Conservation (phyloP, 2,888 invertebrate species). For the Stenodera caucasica region DNA sequence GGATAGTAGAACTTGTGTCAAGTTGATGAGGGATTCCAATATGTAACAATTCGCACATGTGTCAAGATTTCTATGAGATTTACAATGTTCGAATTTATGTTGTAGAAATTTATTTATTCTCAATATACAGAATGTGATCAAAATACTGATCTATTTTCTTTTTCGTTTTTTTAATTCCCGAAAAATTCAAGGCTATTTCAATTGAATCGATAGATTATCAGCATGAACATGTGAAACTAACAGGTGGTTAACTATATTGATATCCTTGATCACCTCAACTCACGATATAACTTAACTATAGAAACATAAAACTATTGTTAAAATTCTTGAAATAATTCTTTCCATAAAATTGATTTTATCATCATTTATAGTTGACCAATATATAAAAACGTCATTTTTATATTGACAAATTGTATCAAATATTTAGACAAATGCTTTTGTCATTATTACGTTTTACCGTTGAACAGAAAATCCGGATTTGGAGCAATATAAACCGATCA, state of each 20-base stretch:
- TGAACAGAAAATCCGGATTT: slow-evolving; percentile 37
- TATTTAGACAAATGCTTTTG: slow-evolving; percentile 38
- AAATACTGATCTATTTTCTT: no score
- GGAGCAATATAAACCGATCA: slow-evolving; percentile 45
- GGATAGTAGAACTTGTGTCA: slow-evolving; percentile 32
- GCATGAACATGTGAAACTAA: neutral
- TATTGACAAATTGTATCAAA: slow-evolving; percentile 40
- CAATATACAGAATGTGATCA: no score
- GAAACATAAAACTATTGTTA: neutral
- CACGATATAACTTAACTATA: neutral
- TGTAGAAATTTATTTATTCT: no score
- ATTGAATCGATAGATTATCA: neutral
- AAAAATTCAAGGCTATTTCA: no score
- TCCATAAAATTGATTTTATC: neutral
- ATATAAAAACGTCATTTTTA: neutral
- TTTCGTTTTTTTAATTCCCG: no score
- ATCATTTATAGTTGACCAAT: neutral
- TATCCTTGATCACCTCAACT: neutral
- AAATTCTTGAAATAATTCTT: neutral
- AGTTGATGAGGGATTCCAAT: slow-evolving; percentile 37
- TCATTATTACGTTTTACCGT: slow-evolving; percentile 44
- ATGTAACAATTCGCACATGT: slow-evolving; percentile 34
- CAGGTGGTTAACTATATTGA: slow-evolving; percentile 1
- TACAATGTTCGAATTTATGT: neutral
- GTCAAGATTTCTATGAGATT: slow-evolving; percentile 29